Evolutionary conservation across 2,113 vertebrate species (phyloP), one percentile per base, ranked within the genome.

Genomic region (Oryzias curvinotus): DNA sequence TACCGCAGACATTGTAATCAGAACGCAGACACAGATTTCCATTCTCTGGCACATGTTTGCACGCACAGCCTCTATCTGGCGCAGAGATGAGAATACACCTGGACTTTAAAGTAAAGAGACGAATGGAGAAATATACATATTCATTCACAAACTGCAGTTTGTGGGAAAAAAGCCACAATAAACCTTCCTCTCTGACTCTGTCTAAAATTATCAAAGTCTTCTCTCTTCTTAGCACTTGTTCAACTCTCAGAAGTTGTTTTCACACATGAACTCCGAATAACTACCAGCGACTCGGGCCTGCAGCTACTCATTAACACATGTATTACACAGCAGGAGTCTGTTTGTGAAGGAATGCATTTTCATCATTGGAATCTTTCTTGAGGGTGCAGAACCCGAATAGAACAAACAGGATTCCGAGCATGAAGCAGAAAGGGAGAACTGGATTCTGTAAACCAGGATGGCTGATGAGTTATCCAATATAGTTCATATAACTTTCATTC

Each of bases 1-100:
- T 78, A 82, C 76, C 57, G 51, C 71, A 72, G 50, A 68, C 68
- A 57, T 62, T 58, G 49, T 56, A 60, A 57, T 68, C 25, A 48
- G 53, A 73, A 52, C 43, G 3, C 16, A 42, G 47, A 57, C 44
- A 26, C 54, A 44, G 41, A 73, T 71, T 73, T 66, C 51, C 62
- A 65, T 68, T 68, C 47, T 65, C 19, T 54, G 52, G 48, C 68
- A 71, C 73, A 75, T 65, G 70, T 18, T 50, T 71, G 66, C 68
- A 63, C 53, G 44, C 66, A n/a, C 15, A 28, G 25, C 60, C 30
- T 15, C 49, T 42, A 50, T 69, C 49, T 52, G 54, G 71, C 50
- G 57, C 43, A 45, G 4, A 49, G 19, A 10, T 21, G 25, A 0
- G 23, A 25, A n/a, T 42, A 41, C 18, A 2, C 57, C 21, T n/a